phyloP scores from a whole-genome alignment of 2,113 vertebrate species.

The Macaca nemestrina region DNA sequence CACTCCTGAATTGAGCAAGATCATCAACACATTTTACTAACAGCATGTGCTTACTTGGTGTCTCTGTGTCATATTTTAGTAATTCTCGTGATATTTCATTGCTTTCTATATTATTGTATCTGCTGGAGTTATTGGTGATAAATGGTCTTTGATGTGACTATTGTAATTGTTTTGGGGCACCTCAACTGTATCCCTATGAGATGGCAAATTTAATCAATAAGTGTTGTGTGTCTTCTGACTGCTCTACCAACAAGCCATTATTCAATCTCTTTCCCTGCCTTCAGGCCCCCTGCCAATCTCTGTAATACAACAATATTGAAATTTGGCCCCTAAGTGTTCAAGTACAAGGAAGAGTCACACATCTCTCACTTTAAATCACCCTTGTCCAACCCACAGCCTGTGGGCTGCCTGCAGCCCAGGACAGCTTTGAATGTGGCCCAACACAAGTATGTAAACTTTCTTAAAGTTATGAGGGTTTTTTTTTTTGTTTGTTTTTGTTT shows the following conservation, averaged over 20 bases:
- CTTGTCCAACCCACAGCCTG: no score
- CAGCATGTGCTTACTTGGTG: background rate
- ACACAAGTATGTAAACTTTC: no score
- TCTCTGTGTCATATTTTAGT: background rate
- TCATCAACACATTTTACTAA: background rate
- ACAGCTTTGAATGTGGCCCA: no score
- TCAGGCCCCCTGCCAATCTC: no score
- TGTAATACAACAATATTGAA: background rate
- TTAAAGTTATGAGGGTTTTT: no score
- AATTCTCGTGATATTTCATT: background rate
- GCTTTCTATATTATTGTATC: background rate
- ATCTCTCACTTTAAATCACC: background rate
- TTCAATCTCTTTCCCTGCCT: background rate
- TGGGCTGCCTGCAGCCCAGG: no score
- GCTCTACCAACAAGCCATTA: background rate
- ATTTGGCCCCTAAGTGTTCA: background rate
- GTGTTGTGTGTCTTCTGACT: background rate
- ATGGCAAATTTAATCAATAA: background rate
- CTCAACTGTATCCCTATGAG: background rate
- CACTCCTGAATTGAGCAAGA: background rate
- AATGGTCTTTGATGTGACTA: background rate
- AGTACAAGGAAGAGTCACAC: background rate
- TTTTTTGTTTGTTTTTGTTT: no score
- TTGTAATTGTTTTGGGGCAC: background rate
- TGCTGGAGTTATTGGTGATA: background rate